Evolutionary conservation across 2,113 vertebrate genomes (phyloP).

Genomic region (Pantherophis guttatus): DNA sequence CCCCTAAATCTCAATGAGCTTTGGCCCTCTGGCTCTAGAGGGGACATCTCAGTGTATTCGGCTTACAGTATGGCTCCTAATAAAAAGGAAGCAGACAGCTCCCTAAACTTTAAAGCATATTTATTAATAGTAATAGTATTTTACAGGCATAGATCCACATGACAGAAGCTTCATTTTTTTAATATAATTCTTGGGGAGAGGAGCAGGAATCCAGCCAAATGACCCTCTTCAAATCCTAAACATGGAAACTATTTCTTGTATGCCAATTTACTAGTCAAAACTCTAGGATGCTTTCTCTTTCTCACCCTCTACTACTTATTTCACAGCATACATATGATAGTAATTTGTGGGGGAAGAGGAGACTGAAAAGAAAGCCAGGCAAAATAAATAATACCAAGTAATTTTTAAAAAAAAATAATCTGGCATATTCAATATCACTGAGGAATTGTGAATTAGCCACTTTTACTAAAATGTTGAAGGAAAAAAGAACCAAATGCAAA

Average conservation of each 20-base stretch:
- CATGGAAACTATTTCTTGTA: slow-evolving; percentile 12
- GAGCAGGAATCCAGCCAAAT: slow-evolving; percentile 8
- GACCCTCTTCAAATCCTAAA: slow-evolving; percentile 7
- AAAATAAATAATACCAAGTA: background rate
- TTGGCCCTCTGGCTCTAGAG: slow-evolving; percentile 15
- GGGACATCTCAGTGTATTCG: slow-evolving; percentile 21
- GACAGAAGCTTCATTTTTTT: background rate
- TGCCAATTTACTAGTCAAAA: slow-evolving; percentile 9
- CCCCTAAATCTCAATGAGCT: background rate
- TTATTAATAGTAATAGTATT: background rate
- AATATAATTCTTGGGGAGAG: background rate
- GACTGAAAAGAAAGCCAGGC: background rate
- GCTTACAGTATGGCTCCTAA: slow-evolving; percentile 22
- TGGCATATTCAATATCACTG: background rate
- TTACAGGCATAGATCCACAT: background rate
- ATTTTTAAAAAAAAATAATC: background rate
- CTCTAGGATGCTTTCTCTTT: background rate
- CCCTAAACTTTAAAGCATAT: slow-evolving; percentile 10
- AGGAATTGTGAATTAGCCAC: slow-evolving; percentile 7
- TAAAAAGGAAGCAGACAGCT: slow-evolving; percentile 24
- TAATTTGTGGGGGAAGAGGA: background rate
- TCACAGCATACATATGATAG: background rate
- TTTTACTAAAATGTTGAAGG: background rate
- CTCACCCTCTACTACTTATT: background rate
- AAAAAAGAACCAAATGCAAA: background rate